Percentiles rank a stretch among this genome's conserved stretches.
These are phyloP conservation scores for Phenacoccus solenopsis DNA, from an alignment of 1,140 invertebrate genomes.

Conservation along the genomic window DNA sequence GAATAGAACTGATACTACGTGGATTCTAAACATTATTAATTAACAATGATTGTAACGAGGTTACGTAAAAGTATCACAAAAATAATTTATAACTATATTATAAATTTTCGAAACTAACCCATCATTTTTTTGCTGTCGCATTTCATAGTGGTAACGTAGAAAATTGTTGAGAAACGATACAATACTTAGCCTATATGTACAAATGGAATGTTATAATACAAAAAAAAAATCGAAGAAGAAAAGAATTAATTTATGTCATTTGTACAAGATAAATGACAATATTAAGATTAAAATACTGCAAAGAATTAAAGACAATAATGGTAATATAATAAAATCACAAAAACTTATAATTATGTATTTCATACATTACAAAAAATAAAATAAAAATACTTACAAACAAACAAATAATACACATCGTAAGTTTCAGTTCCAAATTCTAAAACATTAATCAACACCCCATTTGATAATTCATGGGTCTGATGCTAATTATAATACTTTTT, in stretches of 20 bases:
- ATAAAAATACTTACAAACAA: not conserved
- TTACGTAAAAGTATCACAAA: conserved; percentile 3
- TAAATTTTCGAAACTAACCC: not conserved
- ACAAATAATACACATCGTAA: not conserved
- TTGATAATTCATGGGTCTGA: not conserved
- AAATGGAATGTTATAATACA: not conserved
- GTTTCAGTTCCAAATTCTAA: not conserved
- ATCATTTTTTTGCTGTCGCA: not conserved
- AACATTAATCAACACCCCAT: not conserved
- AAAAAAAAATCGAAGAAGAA: not conserved
- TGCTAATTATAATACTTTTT: not conserved
- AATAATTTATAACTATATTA: not conserved
- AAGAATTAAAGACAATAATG: not conserved
- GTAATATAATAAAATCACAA: too few species aligned
- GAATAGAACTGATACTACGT: too few species aligned
- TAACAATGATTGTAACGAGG: not conserved
- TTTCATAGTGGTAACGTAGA: not conserved
- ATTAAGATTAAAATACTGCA: not conserved
- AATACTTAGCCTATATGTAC: not conserved
- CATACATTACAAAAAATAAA: not conserved
- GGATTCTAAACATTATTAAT: too few species aligned
- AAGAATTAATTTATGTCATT: not conserved
- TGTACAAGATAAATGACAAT: too few species aligned
- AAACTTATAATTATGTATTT: too few species aligned
- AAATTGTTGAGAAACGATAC: too few species aligned